Conservation (phyloP, 1,140 invertebrate species). For the Tetragnatha versicolor region DNA sequence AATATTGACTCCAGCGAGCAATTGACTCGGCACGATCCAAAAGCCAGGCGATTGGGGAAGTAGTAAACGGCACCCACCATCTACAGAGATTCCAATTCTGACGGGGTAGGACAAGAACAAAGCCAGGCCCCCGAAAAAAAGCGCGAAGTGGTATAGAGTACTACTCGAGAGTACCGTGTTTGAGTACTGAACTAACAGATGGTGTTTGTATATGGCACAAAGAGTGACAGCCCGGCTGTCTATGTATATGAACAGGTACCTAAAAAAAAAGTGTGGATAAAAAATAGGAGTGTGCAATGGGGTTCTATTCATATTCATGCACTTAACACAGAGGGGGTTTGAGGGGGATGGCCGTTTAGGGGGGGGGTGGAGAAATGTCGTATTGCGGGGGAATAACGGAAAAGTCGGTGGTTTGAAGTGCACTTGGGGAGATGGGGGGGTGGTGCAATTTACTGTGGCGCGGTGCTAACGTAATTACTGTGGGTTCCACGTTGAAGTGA, state of each 20-base stretch:
- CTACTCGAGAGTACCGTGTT: slow-evolving; percentile 10
- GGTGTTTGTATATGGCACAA: slow-evolving; percentile 28
- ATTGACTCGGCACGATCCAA: slow-evolving; percentile 30
- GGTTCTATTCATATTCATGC: slow-evolving; percentile 1
- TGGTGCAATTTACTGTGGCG: too few relatives aligned
- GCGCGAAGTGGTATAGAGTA: neutral
- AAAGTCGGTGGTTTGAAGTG: too few relatives aligned
- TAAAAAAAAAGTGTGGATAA: neutral
- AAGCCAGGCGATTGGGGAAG: neutral
- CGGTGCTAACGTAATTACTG: too few relatives aligned
- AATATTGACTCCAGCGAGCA: slow-evolving; percentile 40
- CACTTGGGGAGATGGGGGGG: too few relatives aligned
- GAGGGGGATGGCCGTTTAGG: too few relatives aligned
- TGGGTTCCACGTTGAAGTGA: too few relatives aligned
- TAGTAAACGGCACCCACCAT: neutral
- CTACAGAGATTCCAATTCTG: slow-evolving; percentile 7
- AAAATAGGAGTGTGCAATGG: slow-evolving; percentile 4
- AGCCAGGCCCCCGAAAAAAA: neutral
- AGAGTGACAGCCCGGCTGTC: neutral
- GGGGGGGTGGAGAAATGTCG: neutral
- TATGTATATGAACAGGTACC: neutral
- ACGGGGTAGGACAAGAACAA: neutral
- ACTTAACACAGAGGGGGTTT: neutral
- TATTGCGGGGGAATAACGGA: neutral
- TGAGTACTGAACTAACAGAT: slow-evolving; percentile 34